Conservation (phyloP, 2,888 invertebrate species). For the Rotaria socialis region DNA sequence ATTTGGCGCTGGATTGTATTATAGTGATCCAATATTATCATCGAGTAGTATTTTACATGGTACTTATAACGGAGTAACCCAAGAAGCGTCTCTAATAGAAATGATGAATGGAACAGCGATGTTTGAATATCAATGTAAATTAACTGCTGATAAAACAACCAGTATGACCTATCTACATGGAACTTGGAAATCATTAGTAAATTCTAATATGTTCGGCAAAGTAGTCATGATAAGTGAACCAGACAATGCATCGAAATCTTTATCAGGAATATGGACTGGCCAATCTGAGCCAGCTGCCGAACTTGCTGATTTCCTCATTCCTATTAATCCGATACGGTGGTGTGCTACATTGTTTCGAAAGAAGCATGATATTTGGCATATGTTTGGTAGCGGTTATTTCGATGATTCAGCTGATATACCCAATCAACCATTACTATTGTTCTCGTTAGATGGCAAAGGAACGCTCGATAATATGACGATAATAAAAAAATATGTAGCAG, state of each 20-base stretch:
- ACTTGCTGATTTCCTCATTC: not conserved
- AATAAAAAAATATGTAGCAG: not conserved
- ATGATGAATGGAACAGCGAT: not conserved
- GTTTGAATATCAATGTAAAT: not conserved
- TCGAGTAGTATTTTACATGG: slow-evolving; percentile 2
- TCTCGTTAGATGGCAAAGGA: not conserved
- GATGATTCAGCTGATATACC: slow-evolving; percentile 32
- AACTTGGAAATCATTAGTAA: slow-evolving; percentile 6
- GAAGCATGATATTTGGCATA: not conserved
- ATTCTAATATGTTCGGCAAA: not conserved
- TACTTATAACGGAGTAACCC: not conserved
- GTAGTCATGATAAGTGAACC: not conserved
- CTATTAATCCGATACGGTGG: slow-evolving; percentile 27
- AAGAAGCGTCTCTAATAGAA: not conserved
- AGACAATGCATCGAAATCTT: not conserved
- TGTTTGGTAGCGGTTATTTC: slow-evolving; percentile 21
- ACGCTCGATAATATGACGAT: not conserved
- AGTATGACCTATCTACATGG: not conserved
- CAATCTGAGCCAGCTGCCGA: not conserved
- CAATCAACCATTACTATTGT: not conserved
- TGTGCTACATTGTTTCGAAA: not conserved
- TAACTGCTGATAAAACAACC: not conserved
- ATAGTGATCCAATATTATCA: too few relatives aligned
- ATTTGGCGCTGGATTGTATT: not conserved
- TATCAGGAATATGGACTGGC: slow-evolving; percentile 17